Evolutionary conservation across 1,140 invertebrate species (phyloP).

Genomic region (Drosophila sturtevanti): DNA sequence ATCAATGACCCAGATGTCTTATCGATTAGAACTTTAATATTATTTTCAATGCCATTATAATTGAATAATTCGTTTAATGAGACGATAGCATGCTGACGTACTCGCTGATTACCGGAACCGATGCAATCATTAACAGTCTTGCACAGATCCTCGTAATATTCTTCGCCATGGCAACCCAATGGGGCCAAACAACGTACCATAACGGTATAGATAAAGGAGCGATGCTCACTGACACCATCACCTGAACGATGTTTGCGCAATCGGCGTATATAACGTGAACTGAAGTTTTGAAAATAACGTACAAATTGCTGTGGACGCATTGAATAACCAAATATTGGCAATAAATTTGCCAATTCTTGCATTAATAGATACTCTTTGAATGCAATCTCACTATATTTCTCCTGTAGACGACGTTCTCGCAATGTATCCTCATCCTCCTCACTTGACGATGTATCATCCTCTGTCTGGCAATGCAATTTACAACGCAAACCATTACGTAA

Average conservation of each 20-base stretch:
- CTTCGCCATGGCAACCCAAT: constrained; percentile 14
- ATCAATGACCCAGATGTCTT: background rate
- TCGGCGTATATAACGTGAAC: background rate
- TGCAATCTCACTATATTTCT: background rate
- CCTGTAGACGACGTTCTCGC: no score
- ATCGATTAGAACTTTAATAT: background rate
- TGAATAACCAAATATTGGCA: background rate
- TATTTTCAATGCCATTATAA: background rate
- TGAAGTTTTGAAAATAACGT: background rate
- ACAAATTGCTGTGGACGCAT: background rate
- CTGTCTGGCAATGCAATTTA: background rate
- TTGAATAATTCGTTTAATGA: constrained; percentile 3
- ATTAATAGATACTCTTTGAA: background rate
- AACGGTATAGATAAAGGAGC: constrained; percentile 13
- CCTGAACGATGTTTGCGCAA: background rate
- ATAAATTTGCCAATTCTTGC: background rate
- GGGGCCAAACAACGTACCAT: constrained; percentile 20
- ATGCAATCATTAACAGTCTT: constrained; percentile 19
- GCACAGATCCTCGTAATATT: constrained; percentile 28
- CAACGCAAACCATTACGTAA: background rate
- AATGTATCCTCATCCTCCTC: background rate
- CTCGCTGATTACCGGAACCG: background rate
- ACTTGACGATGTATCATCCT: background rate
- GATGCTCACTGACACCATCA: background rate
- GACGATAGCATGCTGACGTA: background rate